Conservation (phyloP, 2,888 invertebrate species). For the Halictus ligatus region DNA sequence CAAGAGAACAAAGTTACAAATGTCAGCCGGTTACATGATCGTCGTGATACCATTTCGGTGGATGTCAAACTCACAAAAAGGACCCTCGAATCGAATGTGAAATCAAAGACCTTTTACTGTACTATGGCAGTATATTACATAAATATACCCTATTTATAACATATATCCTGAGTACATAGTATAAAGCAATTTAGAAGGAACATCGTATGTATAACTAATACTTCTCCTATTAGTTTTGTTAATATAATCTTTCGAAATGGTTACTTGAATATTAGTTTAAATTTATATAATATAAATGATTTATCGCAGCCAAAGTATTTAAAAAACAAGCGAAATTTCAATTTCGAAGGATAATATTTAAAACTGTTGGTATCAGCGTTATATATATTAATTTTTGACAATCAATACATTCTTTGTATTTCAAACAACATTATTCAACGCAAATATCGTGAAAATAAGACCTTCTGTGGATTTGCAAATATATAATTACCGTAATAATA, state of each 20-base stretch:
- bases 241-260: constrained; percentile 23
- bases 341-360: constrained; percentile 6
- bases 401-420: constrained; percentile 30
- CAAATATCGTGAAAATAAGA: constrained; percentile 74
- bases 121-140: constrained; percentile 2
- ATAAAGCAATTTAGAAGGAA: constrained; percentile 17
- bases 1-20: constrained; percentile 75
- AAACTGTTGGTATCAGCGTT: constrained; percentile 42
- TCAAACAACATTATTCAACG: constrained; percentile 58
- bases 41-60: constrained; percentile 51
- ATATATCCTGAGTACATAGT: neutral
- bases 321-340: constrained; percentile 11
- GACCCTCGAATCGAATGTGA: constrained; percentile 13
- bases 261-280: neutral
- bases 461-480: constrained; percentile 69
- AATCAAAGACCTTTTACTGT: constrained; percentile 10
- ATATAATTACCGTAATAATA: constrained; percentile 75
- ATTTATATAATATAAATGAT: constrained; percentile 1
- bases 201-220: neutral
- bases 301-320: constrained; percentile 5
- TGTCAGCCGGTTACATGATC: constrained; percentile 59
- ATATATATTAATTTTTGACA: constrained; percentile 11
- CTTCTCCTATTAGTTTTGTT: neutral
- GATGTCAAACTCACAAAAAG: constrained; percentile 49
- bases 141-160: neutral